Percentiles rank a stretch among this genome's conserved stretches.
phyloP scores from a whole-genome alignment of 2,797 vertebrate genomes.

The Mus caroli region DNA sequence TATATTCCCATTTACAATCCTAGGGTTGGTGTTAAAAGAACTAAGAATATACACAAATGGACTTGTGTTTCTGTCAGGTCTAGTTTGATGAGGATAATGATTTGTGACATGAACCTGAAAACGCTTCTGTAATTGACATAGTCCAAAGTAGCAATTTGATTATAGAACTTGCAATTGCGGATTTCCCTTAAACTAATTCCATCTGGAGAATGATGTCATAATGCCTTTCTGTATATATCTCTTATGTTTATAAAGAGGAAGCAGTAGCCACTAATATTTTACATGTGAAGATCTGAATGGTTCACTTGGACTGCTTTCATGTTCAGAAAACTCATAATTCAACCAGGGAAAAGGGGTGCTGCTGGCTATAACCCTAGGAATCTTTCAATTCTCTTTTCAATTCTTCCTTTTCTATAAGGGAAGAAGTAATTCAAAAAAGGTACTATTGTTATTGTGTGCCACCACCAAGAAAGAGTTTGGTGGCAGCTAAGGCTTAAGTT shows the following conservation, averaged over 20 bases:
- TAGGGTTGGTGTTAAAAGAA: conserved; percentile 40
- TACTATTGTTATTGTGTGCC: background rate
- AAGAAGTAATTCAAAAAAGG: conserved; percentile 26
- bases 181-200: conserved; percentile 78
- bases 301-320: conserved; percentile 1
- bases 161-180: conserved; percentile 61
- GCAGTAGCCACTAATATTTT: background rate
- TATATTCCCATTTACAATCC: background rate
- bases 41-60: background rate
- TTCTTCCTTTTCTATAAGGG: background rate
- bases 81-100: conserved; percentile 72
- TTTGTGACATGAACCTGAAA: conserved; percentile 75
- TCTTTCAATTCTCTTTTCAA: conserved; percentile 50
- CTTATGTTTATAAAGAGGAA: conserved; percentile 31
- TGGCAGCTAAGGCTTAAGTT: background rate
- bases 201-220: conserved; percentile 72
- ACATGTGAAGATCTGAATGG: background rate
- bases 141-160: conserved; percentile 80
- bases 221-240: conserved; percentile 2
- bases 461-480: background rate
- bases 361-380: background rate
- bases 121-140: conserved; percentile 79
- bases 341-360: background rate
- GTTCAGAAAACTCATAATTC: conserved; percentile 45
- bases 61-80: conserved; percentile 56